These are phyloP conservation scores for Gobius niger DNA, from an alignment of 2,113 vertebrate species.

Conservation along the genomic window DNA sequence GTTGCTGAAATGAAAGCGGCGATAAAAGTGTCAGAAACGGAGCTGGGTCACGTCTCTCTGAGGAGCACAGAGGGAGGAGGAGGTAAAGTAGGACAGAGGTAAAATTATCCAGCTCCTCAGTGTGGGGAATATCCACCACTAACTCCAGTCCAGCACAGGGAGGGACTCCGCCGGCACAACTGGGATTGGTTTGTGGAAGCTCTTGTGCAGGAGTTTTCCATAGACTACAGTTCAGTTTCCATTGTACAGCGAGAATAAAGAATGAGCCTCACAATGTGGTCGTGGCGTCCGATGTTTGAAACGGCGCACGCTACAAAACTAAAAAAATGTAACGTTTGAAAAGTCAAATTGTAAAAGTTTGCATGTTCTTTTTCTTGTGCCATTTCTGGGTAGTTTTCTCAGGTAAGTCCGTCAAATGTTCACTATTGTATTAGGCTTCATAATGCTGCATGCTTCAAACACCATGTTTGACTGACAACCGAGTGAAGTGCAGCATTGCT, in stretches of 20 bases:
- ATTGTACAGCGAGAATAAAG: too few species aligned
- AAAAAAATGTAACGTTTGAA: background rate
- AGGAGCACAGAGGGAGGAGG: conserved; percentile 55
- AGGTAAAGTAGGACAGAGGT: conserved; percentile 71
- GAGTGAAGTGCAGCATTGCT: too few species aligned
- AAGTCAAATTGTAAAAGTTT: background rate
- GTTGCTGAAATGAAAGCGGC: conserved; percentile 24
- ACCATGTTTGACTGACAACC: too few species aligned
- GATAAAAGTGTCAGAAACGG: conserved; percentile 35
- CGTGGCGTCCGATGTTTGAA: too few species aligned
- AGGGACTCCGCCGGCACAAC: background rate
- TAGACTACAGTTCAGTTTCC: too few species aligned
- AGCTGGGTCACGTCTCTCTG: conserved; percentile 69
- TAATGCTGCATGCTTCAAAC: too few species aligned
- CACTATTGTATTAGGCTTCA: too few species aligned
- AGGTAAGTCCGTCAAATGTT: conserved; percentile 69
- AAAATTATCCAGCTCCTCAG: conserved; percentile 67
- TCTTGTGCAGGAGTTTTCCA: too few species aligned
- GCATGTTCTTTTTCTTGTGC: background rate
- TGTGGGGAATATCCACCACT: conserved; percentile 20
- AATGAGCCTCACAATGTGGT: too few species aligned
- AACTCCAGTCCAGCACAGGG: conserved; percentile 10
- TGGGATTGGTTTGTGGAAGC: too few species aligned
- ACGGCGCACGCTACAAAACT: too few species aligned
- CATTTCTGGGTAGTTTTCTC: conserved; percentile 69